Evolutionary conservation across 2,888 invertebrate genomes (phyloP).

Genomic region (Xanthorhoe designata): DNA sequence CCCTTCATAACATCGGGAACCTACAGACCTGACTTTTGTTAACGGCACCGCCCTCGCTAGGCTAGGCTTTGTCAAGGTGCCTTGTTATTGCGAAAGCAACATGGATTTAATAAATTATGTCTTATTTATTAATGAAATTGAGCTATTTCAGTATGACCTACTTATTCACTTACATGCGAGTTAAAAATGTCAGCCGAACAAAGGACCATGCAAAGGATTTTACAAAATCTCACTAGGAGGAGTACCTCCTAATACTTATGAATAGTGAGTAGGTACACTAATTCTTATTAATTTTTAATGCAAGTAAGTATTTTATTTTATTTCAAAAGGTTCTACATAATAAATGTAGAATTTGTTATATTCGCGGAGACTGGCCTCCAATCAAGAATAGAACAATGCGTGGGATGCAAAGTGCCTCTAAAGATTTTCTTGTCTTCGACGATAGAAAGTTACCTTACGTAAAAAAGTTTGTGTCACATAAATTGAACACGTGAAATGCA

Average conservation of each 20-base stretch:
- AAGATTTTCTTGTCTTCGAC: slow-evolving; percentile 44
- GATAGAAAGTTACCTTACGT: slow-evolving; percentile 51
- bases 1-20: slow-evolving; percentile 5
- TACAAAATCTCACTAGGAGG: too few species aligned
- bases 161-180: too few species aligned
- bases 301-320: not conserved
- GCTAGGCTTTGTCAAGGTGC: slow-evolving; percentile 1
- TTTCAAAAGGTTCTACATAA: not conserved
- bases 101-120: not conserved
- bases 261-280: too few species aligned
- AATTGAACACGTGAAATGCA: slow-evolving; percentile 53
- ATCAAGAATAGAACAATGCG: slow-evolving; percentile 38
- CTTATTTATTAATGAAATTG: too few species aligned
- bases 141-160: too few species aligned
- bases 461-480: slow-evolving; percentile 51
- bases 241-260: too few species aligned
- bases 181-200: too few species aligned
- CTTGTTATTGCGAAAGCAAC: not conserved
- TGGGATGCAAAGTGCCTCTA: slow-evolving; percentile 38
- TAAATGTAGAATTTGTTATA: not conserved
- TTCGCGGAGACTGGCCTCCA: slow-evolving; percentile 33
- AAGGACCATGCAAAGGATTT: too few species aligned
- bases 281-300: too few species aligned
- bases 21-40: not conserved
- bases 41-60: not conserved